Evolutionary conservation across 2,797 vertebrate genomes (phyloP).

Genomic region (Neopelma chrysocephalum): DNA sequence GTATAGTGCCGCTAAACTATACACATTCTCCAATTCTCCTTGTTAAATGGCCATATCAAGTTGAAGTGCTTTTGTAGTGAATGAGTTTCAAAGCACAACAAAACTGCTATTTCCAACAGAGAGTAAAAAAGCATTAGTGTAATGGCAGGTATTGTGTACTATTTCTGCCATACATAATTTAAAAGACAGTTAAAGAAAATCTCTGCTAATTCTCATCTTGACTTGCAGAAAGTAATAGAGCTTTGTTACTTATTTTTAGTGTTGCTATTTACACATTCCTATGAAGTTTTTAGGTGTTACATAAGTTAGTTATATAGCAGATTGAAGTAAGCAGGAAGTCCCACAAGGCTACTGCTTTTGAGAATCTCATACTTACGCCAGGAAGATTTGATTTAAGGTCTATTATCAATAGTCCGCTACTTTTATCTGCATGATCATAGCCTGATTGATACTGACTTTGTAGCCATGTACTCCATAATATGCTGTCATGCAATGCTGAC

Average conservation of each 20-base stretch:
- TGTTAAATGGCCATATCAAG: conserved; percentile 72
- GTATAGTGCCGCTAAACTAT: conserved; percentile 62
- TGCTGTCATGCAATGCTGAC: conserved; percentile 83
- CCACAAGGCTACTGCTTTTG: conserved; percentile 69
- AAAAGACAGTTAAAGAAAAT: neutral
- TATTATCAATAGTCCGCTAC: conserved; percentile 79
- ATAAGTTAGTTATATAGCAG: conserved; percentile 45
- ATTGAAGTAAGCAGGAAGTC: conserved; percentile 58
- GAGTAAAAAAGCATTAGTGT: conserved; percentile 4
- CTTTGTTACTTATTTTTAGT: neutral
- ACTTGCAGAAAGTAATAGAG: neutral
- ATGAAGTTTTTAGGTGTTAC: conserved; percentile 21
- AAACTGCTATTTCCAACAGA: conserved; percentile 54
- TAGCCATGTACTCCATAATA: conserved; percentile 79
- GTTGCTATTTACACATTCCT: neutral
- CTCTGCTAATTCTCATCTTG: conserved; percentile 21
- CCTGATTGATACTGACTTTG: conserved; percentile 81
- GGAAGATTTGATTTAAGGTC: conserved; percentile 78
- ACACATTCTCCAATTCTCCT: conserved; percentile 53
- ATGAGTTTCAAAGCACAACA: conserved; percentile 68
- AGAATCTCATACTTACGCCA: conserved; percentile 70
- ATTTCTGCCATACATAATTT: neutral
- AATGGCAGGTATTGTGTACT: conserved; percentile 23
- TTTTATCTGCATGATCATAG: conserved; percentile 79
- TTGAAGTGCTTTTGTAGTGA: conserved; percentile 77